Base-by-base conservation (phyloP, 2,113 vertebrate species). In the Oryzias javanicus region DNA sequence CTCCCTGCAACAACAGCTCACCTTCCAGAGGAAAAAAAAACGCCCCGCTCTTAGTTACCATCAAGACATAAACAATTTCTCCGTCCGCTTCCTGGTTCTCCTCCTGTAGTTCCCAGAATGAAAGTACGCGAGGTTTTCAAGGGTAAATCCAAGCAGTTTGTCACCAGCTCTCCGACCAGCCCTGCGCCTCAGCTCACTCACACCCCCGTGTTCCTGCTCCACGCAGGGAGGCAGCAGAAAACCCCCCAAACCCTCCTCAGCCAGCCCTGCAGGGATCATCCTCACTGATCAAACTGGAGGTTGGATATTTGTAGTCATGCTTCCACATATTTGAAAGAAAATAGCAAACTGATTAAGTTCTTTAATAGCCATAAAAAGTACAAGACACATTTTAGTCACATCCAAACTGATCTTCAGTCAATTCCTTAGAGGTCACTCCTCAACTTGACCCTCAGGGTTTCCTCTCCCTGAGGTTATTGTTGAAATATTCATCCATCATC, bases 401-500 rank as follows among this genome's bases (percentile, higher is more conserved):
- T 10, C 4, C n/a, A 19, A 47, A 19, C 44, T n/a, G n/a, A 4
- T 35, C n/a, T 13, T 47, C 4, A 8, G 41, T 51, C 5, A 71
- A 64, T 14, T 53, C 41, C 49, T 6, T 20, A 6, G 49, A 18
- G 64, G 46, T 58, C 61, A 52, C 60, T 58, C 60, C 61, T 7
- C 14, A 77, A 66, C 42, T 67, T 71, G 66, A 80, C 68, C 66
- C 62, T 53, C 19, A 18, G 25, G 60, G 58, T 46, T 58, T 68
- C 55, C 42, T 55, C 69, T 47, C 45, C 3, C 48, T 54, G 29
- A 42, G 19, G 54, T 42, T 6, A 53, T 70, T 69, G 71, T 29
- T 86, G 55, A 85, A 85, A 88, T 86, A 86, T 89, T 78, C 54
- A 84, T 81, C 54, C 20, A 63, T 78, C 61, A 73, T 76, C 44